Percentiles rank a stretch among this genome's conserved stretches.
Evolutionary conservation across 1,140 invertebrate species (phyloP).

Genomic region (Penaeus chinensis): DNA sequence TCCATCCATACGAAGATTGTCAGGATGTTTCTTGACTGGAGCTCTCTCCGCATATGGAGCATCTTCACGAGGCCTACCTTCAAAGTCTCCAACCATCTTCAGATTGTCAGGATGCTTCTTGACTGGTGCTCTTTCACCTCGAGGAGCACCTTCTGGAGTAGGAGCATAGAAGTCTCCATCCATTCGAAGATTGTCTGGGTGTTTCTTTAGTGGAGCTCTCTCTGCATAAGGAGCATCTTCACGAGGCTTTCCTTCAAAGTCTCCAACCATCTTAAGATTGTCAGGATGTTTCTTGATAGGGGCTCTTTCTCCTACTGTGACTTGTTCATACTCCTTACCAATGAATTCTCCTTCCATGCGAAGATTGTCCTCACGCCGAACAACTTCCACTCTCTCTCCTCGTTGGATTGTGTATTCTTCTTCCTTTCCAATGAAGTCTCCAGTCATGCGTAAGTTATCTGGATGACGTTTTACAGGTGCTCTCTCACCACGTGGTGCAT

Average conservation of each 20-base stretch:
- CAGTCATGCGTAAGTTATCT: conserved; percentile 51
- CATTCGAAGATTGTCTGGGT: conserved; percentile 1
- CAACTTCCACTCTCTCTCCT: conserved; percentile 70
- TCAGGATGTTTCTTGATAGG: conserved; percentile 44
- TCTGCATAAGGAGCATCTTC: conserved; percentile 12
- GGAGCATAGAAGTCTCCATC: conserved; percentile 12
- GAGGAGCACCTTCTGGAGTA: not conserved
- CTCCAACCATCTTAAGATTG: not conserved
- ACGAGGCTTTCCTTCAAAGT: conserved; percentile 17
- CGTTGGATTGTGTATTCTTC: conserved; percentile 71
- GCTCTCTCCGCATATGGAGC: not conserved
- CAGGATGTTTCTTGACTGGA: conserved; percentile 2
- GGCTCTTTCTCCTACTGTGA: conserved; percentile 60
- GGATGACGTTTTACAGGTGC: conserved; percentile 38
- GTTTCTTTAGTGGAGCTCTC: conserved; percentile 7
- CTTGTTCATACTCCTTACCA: conserved; percentile 56
- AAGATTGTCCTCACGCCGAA: conserved; percentile 39
- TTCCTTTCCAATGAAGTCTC: conserved; percentile 43
- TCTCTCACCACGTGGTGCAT: conserved; percentile 47
- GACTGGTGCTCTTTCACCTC: not conserved
- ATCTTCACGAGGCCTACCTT: conserved; percentile 2
- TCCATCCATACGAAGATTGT: conserved; percentile 50
- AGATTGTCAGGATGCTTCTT: conserved; percentile 3
- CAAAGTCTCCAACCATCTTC: not conserved
- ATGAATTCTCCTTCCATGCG: conserved; percentile 27